Evolutionary conservation across 2,888 invertebrate species (phyloP), one percentile per base, ranked within the genome.

Genomic region (Drosophila ustulata): DNA sequence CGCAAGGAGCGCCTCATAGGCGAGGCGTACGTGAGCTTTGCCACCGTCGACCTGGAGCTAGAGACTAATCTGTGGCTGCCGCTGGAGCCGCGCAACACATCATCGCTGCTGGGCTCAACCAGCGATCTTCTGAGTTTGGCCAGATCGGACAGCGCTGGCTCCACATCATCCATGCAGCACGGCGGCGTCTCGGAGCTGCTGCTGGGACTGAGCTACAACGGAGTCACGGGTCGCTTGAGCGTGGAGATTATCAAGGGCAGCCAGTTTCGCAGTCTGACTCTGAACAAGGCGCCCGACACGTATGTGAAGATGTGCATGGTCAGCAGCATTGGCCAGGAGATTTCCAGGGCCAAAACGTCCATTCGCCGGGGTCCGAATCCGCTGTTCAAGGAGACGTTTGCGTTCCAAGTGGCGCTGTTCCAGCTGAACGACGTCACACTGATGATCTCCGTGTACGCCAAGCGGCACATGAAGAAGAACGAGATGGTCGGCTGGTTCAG

Each of bases 401-500:
- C 98, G 93, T 98, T 98, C 93, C 98, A 98, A 97, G 98, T 98
- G 90, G 97, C 98, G 43, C 94, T 98, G 78, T 98, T 98, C 92
- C 98, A 98, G 93, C 93, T 98, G 71, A 97, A 96, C 45, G 98
- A 98, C 90, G 98, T 98, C 58, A 98, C 98, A 1, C 94, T 98
- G 77, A 97, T 98, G 96, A 95, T 98, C 74, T 97, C 98, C 0
- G 97, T 98, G 64, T 98, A 98, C 94, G 96, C 98, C 91, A 96
- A 97, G 75, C 96, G 98, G 81, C 97, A 98, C 91, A 96, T 96
- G 80, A 98, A 98, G 91, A 96, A 97, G 80, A 97, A 98, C 90
- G 98, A 98, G 92, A 97, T 98, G 96, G 96, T 98, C 80, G 98
- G 98, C 69, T 98, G 98, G 98, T 97, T 98, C 93, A 96, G 98